Conservation (phyloP, 1,140 invertebrate genomes). For the Micrasema minimum region DNA sequence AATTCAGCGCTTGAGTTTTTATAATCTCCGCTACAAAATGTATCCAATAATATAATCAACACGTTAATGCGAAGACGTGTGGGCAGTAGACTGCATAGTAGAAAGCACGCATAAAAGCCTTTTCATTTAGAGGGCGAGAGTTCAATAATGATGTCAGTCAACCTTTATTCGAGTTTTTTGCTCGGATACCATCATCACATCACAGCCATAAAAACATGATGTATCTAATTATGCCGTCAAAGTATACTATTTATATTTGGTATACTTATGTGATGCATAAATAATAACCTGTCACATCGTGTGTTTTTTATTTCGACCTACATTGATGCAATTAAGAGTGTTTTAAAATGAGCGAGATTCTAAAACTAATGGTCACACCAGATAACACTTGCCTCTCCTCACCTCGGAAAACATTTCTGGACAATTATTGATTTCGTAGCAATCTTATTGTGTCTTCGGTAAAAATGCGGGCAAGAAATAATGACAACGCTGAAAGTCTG, state of each 20-base stretch:
- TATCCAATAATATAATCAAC: no score
- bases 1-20: slow-evolving; percentile 4
- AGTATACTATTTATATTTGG: neutral
- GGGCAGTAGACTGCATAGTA: no score
- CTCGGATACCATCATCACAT: neutral
- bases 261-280: neutral
- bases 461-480: neutral
- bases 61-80: no score
- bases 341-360: neutral
- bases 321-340: neutral
- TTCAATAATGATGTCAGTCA: slow-evolving; percentile 27
- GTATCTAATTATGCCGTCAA: slow-evolving; percentile 17
- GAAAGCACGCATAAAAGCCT: neutral
- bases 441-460: slow-evolving; percentile 45
- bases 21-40: no score
- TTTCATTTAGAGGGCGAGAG: slow-evolving; percentile 9
- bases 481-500: slow-evolving; percentile 19
- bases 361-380: slow-evolving; percentile 23
- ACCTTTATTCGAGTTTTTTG: neutral
- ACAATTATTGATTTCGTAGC: slow-evolving; percentile 46
- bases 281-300: neutral
- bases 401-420: slow-evolving; percentile 1
- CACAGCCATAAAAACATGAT: neutral
- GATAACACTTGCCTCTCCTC: slow-evolving; percentile 45
- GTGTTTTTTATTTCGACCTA: neutral